Base-by-base conservation (phyloP, 2,797 vertebrate species). In the Cirrhinus molitorella region DNA sequence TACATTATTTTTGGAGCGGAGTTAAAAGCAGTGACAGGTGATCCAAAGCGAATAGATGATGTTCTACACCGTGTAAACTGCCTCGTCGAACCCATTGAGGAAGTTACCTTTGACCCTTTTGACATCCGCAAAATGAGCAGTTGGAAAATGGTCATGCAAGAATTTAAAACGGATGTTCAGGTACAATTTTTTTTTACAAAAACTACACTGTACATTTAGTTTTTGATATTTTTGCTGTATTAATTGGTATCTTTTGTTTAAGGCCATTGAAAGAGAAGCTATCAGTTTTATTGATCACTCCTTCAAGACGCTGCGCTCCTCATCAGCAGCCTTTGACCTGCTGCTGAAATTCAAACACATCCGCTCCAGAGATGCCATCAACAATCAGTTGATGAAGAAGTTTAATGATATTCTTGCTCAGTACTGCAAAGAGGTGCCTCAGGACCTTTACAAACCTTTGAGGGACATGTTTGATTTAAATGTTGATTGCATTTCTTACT, bases 341-440 rank as follows among this genome's bases (percentile, higher is more conserved):
- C 92, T 99, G 53, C 86, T 96, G 55, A 98, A 97, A 79, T 98
- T 98, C 87, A 96, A 96, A 89, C 93, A 95, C 78, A 96, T 97
- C 73, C 93, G 91, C 76, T 96, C 92, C 25, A 95, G 95, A 89
- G 94, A 98, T 75, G 89, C 92, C 17, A 90, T 99, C 88, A 96
- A 94, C 59, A 95, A 93, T 23, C 96, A 98, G 87, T 89, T 99
- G 94, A 97, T 96, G 96, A 95, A 90, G 92, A 99, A 97, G 79
- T 97, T 98, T 81, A 93, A 92, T 11, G 96, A 97, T 67, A 92
- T 99, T 85, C 90, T 99, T 85, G 89, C 88, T n/a, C 96, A 98
- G 83, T 99, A 96, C 81, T 94, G 92, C 86, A 97, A 96, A 95
- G 98, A 99, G 98, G 98, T 99, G 88, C 53, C 12, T 28, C 3